These are phyloP conservation scores for Drosophila parthenogenetica DNA, from an alignment of 2,888 invertebrate species.

Conservation along the genomic window DNA sequence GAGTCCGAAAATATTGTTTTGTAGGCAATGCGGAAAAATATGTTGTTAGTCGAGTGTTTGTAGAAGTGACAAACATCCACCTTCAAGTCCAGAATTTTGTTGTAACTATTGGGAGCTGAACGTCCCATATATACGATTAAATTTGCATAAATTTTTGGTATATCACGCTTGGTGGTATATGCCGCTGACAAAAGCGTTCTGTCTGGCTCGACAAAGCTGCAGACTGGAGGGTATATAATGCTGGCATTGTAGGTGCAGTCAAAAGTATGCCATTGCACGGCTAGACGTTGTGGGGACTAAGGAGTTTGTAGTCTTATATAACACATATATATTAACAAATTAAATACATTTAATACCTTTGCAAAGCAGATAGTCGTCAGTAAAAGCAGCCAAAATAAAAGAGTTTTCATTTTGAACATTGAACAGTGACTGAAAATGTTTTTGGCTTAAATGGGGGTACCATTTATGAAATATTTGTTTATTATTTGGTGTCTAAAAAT, in stretches of 20 bases:
- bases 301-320: neutral
- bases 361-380: neutral
- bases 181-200: constrained; percentile 23
- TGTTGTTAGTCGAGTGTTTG: neutral
- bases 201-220: constrained; percentile 30
- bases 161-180: constrained; percentile 21
- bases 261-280: constrained; percentile 14
- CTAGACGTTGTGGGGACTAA: constrained; percentile 26
- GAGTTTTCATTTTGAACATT: constrained; percentile 3
- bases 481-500: neutral
- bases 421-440: too few relatives aligned
- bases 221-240: constrained; percentile 10
- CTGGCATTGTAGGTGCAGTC: constrained; percentile 27
- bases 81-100: constrained; percentile 34
- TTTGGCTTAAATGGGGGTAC: neutral
- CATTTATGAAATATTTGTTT: neutral
- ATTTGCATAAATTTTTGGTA: constrained; percentile 19
- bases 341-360: constrained; percentile 6
- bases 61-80: constrained; percentile 46
- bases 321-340: neutral
- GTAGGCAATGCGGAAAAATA: too few relatives aligned
- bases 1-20: constrained; percentile 28
- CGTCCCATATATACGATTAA: constrained; percentile 24
- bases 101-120: neutral
- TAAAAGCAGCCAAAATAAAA: neutral